Evolutionary conservation across 2,113 vertebrate species (phyloP).

Genomic region (Hassar affinis): DNA sequence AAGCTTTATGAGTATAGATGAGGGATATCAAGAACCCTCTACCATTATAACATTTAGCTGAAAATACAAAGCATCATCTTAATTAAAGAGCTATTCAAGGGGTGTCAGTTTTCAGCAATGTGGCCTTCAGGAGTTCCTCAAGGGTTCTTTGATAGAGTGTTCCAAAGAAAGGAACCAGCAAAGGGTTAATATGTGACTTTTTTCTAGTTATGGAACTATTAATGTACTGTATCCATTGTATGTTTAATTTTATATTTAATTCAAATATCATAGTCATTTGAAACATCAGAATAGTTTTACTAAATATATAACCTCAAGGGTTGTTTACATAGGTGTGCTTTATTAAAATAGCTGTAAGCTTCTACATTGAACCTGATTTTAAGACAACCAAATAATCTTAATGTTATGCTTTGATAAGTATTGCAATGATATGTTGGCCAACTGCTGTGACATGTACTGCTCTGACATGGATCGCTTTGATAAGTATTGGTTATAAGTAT

Average conservation of each 20-base stretch:
- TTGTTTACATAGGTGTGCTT: neutral
- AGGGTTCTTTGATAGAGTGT: neutral
- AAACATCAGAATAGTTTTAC: neutral
- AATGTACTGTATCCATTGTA: neutral
- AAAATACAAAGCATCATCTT: neutral
- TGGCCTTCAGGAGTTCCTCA: neutral
- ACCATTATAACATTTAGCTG: neutral
- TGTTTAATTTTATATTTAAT: neutral
- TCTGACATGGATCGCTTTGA: neutral
- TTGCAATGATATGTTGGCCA: neutral
- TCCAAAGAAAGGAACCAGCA: neutral
- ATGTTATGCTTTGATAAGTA: too few species aligned
- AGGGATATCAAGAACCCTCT: neutral
- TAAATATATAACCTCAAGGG: neutral
- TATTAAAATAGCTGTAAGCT: neutral
- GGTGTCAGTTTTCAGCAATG: neutral
- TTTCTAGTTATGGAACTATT: neutral
- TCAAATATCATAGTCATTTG: neutral
- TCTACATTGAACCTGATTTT: neutral
- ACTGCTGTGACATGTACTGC: neutral
- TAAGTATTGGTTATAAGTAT: neutral
- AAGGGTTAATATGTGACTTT: neutral
- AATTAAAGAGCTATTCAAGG: neutral
- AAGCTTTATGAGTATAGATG: slow-evolving; percentile 13
- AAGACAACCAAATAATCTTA: neutral